A percentile compares a stretch with the other conserved stretches of the same genome.
Conservation (phyloP, 2,888 invertebrate genomes). For the Netelia fuscicornis region DNA sequence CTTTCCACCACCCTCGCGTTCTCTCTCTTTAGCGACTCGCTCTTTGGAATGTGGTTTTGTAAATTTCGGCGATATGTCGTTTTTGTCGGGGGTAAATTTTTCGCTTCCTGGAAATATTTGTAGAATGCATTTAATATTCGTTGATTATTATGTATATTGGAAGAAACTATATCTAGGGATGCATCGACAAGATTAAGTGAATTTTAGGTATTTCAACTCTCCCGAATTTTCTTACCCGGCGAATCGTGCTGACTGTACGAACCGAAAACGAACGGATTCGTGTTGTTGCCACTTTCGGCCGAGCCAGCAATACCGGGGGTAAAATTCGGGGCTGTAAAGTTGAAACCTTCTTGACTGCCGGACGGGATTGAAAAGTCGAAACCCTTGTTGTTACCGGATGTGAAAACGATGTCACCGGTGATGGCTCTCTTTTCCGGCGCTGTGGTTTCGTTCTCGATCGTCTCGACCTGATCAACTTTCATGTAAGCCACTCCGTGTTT, state of each 20-base stretch:
- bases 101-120: conserved; percentile 74
- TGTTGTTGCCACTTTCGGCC: conserved; percentile 76
- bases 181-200: neutral
- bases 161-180: neutral
- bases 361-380: conserved; percentile 87
- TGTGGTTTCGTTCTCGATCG: conserved; percentile 81
- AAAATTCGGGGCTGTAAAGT: conserved; percentile 78
- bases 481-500: conserved; percentile 89
- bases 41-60: conserved; percentile 80
- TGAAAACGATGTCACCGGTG: conserved; percentile 75
- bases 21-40: conserved; percentile 77
- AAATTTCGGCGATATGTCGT: conserved; percentile 78
- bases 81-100: conserved; percentile 76
- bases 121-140: neutral
- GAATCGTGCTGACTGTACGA: conserved; percentile 81
- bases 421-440: conserved; percentile 74
- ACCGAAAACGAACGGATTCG: conserved; percentile 85
- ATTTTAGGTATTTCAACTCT: neutral
- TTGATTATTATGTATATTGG: neutral
- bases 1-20: conserved; percentile 82
- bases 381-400: conserved; percentile 84
- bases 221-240: conserved; percentile 71
- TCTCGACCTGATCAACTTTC: conserved; percentile 85
- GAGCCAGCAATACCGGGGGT: conserved; percentile 74
- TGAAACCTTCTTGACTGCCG: conserved; percentile 79